phyloP scores from a whole-genome alignment of 2,888 invertebrate species.

The Metellina segmentata region DNA sequence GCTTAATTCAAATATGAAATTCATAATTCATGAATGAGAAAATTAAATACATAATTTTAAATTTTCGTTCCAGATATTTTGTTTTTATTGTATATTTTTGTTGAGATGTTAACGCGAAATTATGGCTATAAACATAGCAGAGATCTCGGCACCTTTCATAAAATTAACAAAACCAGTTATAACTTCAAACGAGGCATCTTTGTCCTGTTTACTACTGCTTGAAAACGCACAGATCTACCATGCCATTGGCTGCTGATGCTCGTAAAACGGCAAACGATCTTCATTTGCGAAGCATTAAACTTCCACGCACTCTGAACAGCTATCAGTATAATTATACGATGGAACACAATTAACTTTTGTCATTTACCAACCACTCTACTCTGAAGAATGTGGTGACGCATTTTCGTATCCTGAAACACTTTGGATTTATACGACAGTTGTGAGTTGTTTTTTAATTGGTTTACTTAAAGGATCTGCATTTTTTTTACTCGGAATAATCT shows the following conservation, averaged over 20 bases:
- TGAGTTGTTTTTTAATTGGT: constrained; percentile 37
- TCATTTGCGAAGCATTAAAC: constrained; percentile 41
- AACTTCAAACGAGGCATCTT: neutral
- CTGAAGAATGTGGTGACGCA: neutral
- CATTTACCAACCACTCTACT: neutral
- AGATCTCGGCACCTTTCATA: neutral
- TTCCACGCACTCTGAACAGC: neutral
- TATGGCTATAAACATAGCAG: no score
- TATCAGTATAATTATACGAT: constrained; percentile 30
- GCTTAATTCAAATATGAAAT: no score
- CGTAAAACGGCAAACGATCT: constrained; percentile 42
- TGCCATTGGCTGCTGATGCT: neutral
- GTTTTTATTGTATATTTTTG: no score
- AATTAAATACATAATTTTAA: no score
- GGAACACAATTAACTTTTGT: constrained; percentile 13
- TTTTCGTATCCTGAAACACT: neutral
- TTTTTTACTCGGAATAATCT: neutral
- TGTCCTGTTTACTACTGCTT: constrained; percentile 7
- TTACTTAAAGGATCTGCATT: constrained; percentile 7
- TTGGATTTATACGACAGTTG: constrained; percentile 38
- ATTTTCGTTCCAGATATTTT: no score
- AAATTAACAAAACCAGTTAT: neutral
- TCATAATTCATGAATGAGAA: no score
- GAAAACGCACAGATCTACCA: neutral
- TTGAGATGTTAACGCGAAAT: no score